phyloP scores from a whole-genome alignment of 64 coral and sea anemone species.

The Anthopleura sola region DNA sequence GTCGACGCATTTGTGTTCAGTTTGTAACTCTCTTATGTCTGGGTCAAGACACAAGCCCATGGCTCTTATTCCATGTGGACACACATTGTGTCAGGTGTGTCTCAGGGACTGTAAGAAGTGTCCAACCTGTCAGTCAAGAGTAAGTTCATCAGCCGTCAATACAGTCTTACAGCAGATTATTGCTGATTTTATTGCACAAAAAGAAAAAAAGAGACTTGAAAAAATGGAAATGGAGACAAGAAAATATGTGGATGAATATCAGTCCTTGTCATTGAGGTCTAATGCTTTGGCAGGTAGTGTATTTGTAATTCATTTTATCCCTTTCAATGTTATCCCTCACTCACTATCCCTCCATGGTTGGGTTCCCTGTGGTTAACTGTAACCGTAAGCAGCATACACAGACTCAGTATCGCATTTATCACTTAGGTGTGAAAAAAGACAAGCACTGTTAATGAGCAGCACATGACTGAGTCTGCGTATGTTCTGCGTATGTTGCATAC shows the following conservation, averaged over 20 bases:
- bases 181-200: slow-evolving; percentile 67
- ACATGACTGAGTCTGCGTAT: too few relatives aligned
- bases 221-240: slow-evolving; percentile 93
- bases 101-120: slow-evolving; percentile 79
- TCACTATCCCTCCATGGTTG: background rate
- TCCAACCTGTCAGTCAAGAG: slow-evolving; percentile 62
- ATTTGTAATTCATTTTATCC: too few relatives aligned
- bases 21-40: slow-evolving; percentile 77
- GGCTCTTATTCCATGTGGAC: slow-evolving; percentile 94
- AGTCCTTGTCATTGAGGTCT: slow-evolving; percentile 78
- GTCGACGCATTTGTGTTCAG: slow-evolving; percentile 75
- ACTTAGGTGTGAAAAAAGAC: too few relatives aligned
- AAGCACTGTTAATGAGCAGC: too few relatives aligned
- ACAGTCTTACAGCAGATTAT: slow-evolving; percentile 91
- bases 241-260: slow-evolving; percentile 95
- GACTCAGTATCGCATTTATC: too few relatives aligned
- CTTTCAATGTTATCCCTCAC: too few relatives aligned
- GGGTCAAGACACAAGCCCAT: slow-evolving; percentile 71
- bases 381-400: too few relatives aligned
- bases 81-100: slow-evolving; percentile 88
- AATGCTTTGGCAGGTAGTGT: slow-evolving; percentile 73
- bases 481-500: too few relatives aligned
- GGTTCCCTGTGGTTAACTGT: background rate
- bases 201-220: slow-evolving; percentile 83
- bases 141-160: slow-evolving; percentile 84